A percentile compares a stretch with the other conserved stretches of the same genome.
Conservation (phyloP, 2,113 vertebrate genomes). For the Pollimyrus isidori region DNA sequence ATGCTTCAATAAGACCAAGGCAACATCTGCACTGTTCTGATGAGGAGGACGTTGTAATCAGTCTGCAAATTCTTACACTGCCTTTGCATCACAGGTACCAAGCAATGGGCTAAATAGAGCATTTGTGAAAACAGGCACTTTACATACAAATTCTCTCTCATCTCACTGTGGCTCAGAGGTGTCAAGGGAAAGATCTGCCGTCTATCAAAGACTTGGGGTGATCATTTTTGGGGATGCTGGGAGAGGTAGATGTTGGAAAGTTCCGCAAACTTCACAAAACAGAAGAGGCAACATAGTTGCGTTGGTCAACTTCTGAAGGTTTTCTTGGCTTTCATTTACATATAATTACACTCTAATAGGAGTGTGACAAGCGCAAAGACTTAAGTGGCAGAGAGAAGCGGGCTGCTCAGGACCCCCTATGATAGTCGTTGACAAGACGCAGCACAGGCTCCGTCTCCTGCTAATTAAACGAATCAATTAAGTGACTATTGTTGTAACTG, state of each 20-base stretch:
- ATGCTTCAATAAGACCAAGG: slow-evolving; percentile 50
- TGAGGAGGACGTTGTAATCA: slow-evolving; percentile 65
- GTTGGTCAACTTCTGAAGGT: slow-evolving; percentile 46
- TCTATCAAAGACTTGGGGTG: slow-evolving; percentile 44
- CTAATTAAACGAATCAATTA: slow-evolving; percentile 99
- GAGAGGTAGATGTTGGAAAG: slow-evolving; percentile 24
- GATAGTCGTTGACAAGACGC: slow-evolving; percentile 78
- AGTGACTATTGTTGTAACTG: slow-evolving; percentile 85
- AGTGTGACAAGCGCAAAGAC: slow-evolving; percentile 63
- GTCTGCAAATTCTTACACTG: slow-evolving; percentile 33
- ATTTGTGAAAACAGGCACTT: slow-evolving; percentile 40
- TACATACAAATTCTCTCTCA: slow-evolving; percentile 45
- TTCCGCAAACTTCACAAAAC: neutral
- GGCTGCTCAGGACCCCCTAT: slow-evolving; percentile 54
- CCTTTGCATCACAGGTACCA: slow-evolving; percentile 21
- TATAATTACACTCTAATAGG: slow-evolving; percentile 63
- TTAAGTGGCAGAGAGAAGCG: slow-evolving; percentile 51
- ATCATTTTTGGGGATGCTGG: slow-evolving; percentile 30
- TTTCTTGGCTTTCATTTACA: slow-evolving; percentile 61
- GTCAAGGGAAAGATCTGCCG: slow-evolving; percentile 34
- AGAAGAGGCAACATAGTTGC: slow-evolving; percentile 32
- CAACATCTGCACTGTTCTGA: slow-evolving; percentile 66
- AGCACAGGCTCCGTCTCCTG: slow-evolving; percentile 79
- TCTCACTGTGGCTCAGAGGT: slow-evolving; percentile 34
- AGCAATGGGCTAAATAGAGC: slow-evolving; percentile 25